Percentiles rank a stretch among this genome's conserved stretches.
phyloP scores from a whole-genome alignment of 2,797 vertebrate genomes.

The Ctenopoma kingsleyae region DNA sequence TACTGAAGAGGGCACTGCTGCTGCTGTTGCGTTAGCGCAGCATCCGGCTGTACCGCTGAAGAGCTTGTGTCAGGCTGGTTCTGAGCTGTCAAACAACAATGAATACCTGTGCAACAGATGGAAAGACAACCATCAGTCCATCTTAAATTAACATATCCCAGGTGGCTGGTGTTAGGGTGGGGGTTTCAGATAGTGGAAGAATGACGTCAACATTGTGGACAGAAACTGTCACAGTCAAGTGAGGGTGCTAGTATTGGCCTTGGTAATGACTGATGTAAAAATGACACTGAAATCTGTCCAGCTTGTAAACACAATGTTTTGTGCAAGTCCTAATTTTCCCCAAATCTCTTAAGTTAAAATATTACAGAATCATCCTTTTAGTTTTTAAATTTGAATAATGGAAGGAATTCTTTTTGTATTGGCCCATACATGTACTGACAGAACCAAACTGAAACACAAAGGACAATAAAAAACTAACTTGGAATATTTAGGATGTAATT shows the following conservation, averaged over 20 bases:
- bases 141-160: neutral
- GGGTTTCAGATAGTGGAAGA: neutral
- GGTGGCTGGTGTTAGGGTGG: neutral
- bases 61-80: slow-evolving; percentile 25
- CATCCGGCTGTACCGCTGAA: neutral
- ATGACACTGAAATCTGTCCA: no score
- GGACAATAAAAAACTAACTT: no score
- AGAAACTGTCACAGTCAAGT: neutral
- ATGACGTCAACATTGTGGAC: neutral
- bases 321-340: no score
- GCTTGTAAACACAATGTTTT: no score
- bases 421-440: no score
- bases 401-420: no score
- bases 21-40: slow-evolving; percentile 1
- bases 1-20: neutral
- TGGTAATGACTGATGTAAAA: no score
- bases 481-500: no score
- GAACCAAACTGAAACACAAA: no score
- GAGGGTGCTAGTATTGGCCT: neutral
- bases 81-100: slow-evolving; percentile 33
- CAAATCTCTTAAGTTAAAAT: no score
- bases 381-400: no score
- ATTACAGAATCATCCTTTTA: no score
- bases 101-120: slow-evolving; percentile 39
- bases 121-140: slow-evolving; percentile 13